phyloP scores from a whole-genome alignment of 2,888 invertebrate genomes.

The Dicyrtoma fusca region DNA sequence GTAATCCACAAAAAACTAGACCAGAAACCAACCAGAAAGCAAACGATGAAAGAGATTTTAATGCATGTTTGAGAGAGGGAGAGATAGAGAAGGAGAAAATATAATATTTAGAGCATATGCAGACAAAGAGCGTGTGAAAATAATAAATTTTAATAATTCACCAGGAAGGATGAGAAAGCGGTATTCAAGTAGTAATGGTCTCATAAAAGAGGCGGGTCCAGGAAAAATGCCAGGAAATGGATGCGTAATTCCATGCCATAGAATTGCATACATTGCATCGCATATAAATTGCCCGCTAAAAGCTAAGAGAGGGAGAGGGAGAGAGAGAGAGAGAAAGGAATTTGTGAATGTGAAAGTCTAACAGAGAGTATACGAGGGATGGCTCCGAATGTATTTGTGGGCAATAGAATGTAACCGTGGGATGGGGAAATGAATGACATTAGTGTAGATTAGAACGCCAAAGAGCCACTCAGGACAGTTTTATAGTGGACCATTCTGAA shows the following conservation, averaged over 20 bases:
- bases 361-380: neutral
- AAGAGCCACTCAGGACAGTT: conserved; percentile 38
- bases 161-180: conserved; percentile 31
- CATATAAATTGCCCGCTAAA: conserved; percentile 33
- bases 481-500: conserved; percentile 35
- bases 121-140: conserved; percentile 33
- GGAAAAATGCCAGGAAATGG: conserved; percentile 42
- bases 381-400: neutral
- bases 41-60: too few relatives aligned
- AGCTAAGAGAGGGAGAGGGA: neutral
- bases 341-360: neutral
- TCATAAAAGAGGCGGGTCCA: conserved; percentile 39
- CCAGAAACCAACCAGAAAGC: too few relatives aligned
- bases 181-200: conserved; percentile 35
- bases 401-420: conserved; percentile 2
- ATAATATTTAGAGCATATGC: neutral
- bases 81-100: conserved; percentile 1
- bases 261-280: conserved; percentile 27
- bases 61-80: neutral
- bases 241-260: conserved; percentile 34
- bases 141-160: conserved; percentile 41
- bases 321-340: neutral
- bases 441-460: conserved; percentile 35
- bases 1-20: too few relatives aligned
- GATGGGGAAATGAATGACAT: conserved; percentile 36